phyloP scores from a whole-genome alignment of 2,797 vertebrate species.

The Oreonectes daqikongensis region DNA sequence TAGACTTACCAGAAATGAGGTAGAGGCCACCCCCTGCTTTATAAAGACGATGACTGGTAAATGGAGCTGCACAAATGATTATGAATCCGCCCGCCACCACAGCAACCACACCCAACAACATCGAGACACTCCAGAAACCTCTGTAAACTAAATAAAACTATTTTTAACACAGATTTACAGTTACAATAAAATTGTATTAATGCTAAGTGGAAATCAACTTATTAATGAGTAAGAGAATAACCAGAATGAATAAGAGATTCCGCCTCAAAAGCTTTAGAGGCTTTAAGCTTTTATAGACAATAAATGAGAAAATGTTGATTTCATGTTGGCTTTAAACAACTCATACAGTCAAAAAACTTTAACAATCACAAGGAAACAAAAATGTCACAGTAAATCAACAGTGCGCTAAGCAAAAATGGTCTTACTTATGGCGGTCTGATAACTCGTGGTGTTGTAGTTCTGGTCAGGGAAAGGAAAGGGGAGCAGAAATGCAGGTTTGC shows the following conservation, averaged over 20 bases:
- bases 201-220: too few relatives aligned
- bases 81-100: conserved; percentile 85
- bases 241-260: too few relatives aligned
- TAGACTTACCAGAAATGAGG: conserved; percentile 81
- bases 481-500: conserved; percentile 88
- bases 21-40: conserved; percentile 91
- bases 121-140: conserved; percentile 93
- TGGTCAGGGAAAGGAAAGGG: conserved; percentile 87
- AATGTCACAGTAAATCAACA: background rate
- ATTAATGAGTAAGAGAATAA: too few relatives aligned
- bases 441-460: conserved; percentile 84
- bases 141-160: conserved; percentile 85
- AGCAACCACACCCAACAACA: conserved; percentile 88
- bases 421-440: conserved; percentile 91
- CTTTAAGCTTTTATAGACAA: too few relatives aligned
- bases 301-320: background rate
- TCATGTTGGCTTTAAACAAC: background rate
- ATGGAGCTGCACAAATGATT: conserved; percentile 96
- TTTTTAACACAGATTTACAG: too few relatives aligned
- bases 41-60: conserved; percentile 86
- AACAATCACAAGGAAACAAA: too few relatives aligned
- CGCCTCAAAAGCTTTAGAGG: too few relatives aligned
- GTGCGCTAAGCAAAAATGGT: background rate
- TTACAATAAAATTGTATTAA: too few relatives aligned
- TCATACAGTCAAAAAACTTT: background rate